Evolutionary conservation across 2,888 invertebrate species (phyloP).

Genomic region (Pollenia griseotomentosa): DNA sequence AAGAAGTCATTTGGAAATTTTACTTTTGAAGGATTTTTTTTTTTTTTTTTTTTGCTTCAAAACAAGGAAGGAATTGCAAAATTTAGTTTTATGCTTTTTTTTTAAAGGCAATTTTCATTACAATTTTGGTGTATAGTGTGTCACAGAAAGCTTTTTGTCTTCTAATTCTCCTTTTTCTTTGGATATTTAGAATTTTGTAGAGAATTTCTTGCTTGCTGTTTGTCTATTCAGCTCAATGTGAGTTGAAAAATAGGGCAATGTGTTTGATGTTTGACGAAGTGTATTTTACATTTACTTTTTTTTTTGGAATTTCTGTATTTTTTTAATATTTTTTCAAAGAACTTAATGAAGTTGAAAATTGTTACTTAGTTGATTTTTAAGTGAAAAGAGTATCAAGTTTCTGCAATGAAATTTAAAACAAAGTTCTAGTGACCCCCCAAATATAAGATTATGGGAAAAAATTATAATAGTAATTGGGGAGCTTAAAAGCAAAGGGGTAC

Average conservation of each 20-base stretch:
- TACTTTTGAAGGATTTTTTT: not conserved
- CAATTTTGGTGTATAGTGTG: constrained; percentile 20
- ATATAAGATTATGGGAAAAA: constrained; percentile 6
- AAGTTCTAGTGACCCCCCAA: constrained; percentile 46
- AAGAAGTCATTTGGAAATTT: constrained; percentile 61
- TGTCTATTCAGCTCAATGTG: constrained; percentile 1
- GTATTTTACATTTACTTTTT: not conserved
- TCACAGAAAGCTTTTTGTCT: not conserved
- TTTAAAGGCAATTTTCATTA: constrained; percentile 25
- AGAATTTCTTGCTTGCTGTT: not conserved
- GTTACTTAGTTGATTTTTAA: constrained; percentile 46
- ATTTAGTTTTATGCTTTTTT: constrained; percentile 4
- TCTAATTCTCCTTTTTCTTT: constrained; percentile 11
- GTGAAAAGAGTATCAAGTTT: constrained; percentile 39
- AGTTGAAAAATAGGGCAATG: not conserved
- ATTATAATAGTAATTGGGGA: not conserved
- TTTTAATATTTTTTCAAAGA: not conserved
- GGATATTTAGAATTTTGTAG: not conserved
- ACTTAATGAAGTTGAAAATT: constrained; percentile 72
- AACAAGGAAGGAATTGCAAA: constrained; percentile 8
- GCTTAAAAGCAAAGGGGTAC: too few species aligned
- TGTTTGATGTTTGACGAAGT: not conserved
- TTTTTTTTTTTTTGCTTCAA: too few species aligned
- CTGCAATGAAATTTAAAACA: constrained; percentile 30
- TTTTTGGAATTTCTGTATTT: not conserved